Evolutionary conservation across 2,888 invertebrate genomes (phyloP), one percentile per base, ranked within the genome.

Genomic region (Dasysyrphus tricinctus): DNA sequence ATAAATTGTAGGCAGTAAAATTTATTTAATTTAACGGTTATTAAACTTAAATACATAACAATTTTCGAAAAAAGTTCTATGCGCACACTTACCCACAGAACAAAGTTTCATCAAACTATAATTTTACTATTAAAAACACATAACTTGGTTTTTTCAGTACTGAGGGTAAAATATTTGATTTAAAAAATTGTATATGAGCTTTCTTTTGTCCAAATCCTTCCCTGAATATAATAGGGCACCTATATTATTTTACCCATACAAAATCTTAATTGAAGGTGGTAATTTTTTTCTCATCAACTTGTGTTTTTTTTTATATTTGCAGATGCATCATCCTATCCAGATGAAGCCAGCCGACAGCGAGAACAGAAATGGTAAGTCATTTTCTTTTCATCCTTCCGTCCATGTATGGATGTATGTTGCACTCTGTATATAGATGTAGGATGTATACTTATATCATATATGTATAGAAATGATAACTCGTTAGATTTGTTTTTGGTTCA

Each of bases 301-400:
- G 11, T 76, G 74, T 74, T 57, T 57, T 61, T 70, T 91, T 90
- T 89, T 91, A 90, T 92, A 91, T 88, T 96, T 96, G 85, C 96
- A 98, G 98, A 99, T 99, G 98, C 98, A 99, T 93, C 98, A 99
- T 94, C 98, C 99, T 77, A 98, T 99, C 91, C 99, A 99, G 94
- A 99, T 99, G 98, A 99, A 99, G 93, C 99, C 99, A 88, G 99
- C 99, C 91, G 99, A 99, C 93, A 98, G 98, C 93, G 99, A 99
- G 94, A 99, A 99, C 92, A 96, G 98, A 94, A 99, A 98, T 93
- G 98, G 98, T 98, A 93, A 97, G 97, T 96, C 88, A 56, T 84
- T 87, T 77, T 82, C 79, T 76, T 80, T 77, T 54, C 65, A 56
- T 80, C 34, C 65, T 47, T 67, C 39, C 59, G 32, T 80, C 65